Percentiles rank a stretch among this genome's conserved stretches.
Conservation (phyloP, 2,888 invertebrate genomes). For the Colostygia pectinataria region DNA sequence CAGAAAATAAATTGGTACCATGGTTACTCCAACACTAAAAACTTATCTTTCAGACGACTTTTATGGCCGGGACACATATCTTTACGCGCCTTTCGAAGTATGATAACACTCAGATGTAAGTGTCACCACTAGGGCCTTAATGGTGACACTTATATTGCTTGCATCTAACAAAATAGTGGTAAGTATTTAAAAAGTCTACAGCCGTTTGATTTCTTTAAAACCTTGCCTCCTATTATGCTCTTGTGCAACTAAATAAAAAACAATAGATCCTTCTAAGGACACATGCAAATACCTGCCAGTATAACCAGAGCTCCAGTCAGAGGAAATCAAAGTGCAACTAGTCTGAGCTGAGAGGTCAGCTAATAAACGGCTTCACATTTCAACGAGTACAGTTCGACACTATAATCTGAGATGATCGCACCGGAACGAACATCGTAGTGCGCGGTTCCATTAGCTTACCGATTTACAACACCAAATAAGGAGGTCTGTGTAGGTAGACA, state of each 20-base stretch:
- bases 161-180: no score
- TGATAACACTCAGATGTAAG: no score
- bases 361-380: constrained; percentile 51
- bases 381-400: constrained; percentile 69
- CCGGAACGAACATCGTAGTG: constrained; percentile 64
- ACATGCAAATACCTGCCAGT: constrained; percentile 55
- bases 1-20: neutral
- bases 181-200: no score
- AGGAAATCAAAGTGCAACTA: constrained; percentile 31
- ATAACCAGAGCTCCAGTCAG: constrained; percentile 41
- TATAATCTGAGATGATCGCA: constrained; percentile 68
- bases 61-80: no score
- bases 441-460: constrained; percentile 51
- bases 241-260: constrained; percentile 48
- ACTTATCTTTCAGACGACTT: no score
- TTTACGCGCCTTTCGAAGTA: no score
- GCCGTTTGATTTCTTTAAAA: constrained; percentile 36
- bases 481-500: no score
- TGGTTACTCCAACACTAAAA: no score
- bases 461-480: neutral
- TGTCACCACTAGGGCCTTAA: no score
- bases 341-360: constrained; percentile 37
- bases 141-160: no score
- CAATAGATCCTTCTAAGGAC: constrained; percentile 68
- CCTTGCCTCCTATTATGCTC: constrained; percentile 47